A percentile compares a stretch with the other conserved stretches of the same genome.
These are phyloP conservation scores for Ptyas mucosa DNA, from an alignment of 2,113 vertebrate species.

Conservation along the genomic window DNA sequence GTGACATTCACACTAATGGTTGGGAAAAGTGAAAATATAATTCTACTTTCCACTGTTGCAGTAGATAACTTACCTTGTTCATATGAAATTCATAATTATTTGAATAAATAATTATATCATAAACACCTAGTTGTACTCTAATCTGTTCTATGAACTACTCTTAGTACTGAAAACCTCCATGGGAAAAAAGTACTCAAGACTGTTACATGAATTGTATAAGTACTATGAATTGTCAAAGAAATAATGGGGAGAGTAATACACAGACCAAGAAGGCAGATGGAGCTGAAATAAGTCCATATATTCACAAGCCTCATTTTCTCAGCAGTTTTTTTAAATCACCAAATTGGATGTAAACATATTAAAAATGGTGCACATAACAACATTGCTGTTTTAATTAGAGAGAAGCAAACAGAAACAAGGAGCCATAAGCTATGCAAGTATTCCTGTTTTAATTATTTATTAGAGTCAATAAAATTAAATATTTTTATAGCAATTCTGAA, in stretches of 20 bases:
- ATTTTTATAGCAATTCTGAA: constrained; percentile 78
- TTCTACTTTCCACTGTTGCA: not conserved
- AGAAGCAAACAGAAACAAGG: constrained; percentile 76
- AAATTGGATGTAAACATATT: constrained; percentile 69
- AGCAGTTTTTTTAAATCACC: not conserved
- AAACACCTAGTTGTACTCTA: not conserved
- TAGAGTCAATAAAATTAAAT: constrained; percentile 84
- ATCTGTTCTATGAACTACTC: not conserved
- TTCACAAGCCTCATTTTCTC: not conserved
- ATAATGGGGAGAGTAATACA: not conserved
- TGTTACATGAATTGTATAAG: not conserved
- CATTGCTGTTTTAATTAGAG: constrained; percentile 79
- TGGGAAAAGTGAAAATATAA: not conserved
- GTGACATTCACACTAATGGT: not conserved
- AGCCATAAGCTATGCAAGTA: constrained; percentile 66
- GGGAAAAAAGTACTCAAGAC: not conserved
- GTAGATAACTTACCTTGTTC: not conserved
- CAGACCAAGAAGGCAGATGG: not conserved
- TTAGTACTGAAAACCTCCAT: not conserved
- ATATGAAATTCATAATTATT: not conserved
- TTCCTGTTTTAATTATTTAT: constrained; percentile 81
- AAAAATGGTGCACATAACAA: constrained; percentile 60
- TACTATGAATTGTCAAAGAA: not conserved
- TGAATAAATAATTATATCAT: not conserved
- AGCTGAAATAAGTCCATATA: not conserved